Conservation (phyloP, 2,113 vertebrate genomes). For the Heterochromis multidens region DNA sequence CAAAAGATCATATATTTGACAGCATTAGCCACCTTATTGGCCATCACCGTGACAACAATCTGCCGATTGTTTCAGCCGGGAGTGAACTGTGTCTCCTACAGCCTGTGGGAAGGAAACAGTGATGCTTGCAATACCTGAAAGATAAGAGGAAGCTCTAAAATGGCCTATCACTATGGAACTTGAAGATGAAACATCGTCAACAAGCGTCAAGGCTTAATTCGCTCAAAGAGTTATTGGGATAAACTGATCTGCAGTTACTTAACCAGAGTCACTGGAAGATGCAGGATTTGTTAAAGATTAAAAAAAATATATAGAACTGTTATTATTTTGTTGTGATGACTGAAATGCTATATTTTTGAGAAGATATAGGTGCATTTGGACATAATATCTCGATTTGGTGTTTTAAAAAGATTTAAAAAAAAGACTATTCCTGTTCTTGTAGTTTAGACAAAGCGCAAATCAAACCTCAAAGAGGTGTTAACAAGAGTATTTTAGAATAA, state of each 20-base stretch:
- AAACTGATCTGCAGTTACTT: constrained; percentile 20
- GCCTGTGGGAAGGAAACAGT: constrained; percentile 86
- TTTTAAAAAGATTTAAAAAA: constrained; percentile 76
- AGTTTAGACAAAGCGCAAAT: constrained; percentile 78
- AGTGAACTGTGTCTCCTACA: constrained; percentile 96
- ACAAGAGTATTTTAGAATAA: constrained; percentile 77
- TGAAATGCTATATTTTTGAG: constrained; percentile 95
- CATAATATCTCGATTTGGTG: constrained; percentile 80
- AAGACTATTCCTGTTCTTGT: constrained; percentile 70
- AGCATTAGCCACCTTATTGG: constrained; percentile 97
- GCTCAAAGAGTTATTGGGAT: constrained; percentile 18
- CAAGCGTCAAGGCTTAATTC: constrained; percentile 38
- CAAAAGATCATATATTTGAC: constrained; percentile 95
- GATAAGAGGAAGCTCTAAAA: constrained; percentile 39
- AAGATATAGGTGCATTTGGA: constrained; percentile 78
- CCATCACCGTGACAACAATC: constrained; percentile 91
- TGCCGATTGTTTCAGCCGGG: constrained; percentile 94
- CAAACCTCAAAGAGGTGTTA: constrained; percentile 75
- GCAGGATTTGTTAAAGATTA: constrained; percentile 59
- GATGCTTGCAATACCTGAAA: constrained; percentile 56
- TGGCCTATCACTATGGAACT: constrained; percentile 62
- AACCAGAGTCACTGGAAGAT: constrained; percentile 50
- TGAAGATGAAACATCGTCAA: constrained; percentile 55
- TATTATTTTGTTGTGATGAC: constrained; percentile 83
- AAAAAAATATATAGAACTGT: constrained; percentile 68